Base-by-base conservation (phyloP, 2,888 invertebrate genomes). In the Mythimna impura region DNA sequence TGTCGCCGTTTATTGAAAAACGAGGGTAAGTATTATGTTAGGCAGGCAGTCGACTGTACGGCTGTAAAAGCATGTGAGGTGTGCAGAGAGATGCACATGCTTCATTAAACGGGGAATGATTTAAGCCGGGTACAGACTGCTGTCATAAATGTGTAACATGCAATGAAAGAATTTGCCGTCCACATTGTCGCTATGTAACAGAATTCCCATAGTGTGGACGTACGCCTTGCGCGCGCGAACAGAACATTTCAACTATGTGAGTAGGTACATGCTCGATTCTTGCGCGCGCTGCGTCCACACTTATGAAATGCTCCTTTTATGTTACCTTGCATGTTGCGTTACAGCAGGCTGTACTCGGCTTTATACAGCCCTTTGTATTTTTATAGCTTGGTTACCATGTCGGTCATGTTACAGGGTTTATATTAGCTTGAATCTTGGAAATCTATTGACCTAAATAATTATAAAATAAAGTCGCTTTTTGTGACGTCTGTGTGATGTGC, bases 1-100 rank as follows among this genome's bases (percentile, higher is more conserved):
- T 43, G 30, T 66, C n/a, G 30, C 17, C 30, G 36, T 22, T 66
- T 80, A 81, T 61, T 75, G 75, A 43, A 67, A 81, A 25, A 25
- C 7, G 14, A 60, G 57, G 57, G 34, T 34, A n/a, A 60, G 34
- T 55, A 55, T 55, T n/a, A 60, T 60, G 40, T 47, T 17, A 43
- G 20, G 63, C 30, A 63, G 22, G 58, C 65, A 63, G n/a, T 36
- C 5, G 30, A n/a, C 40, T 30, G 36, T 3, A 43, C n/a, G 62
- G 61, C 30, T 50, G 40, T 22, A 12, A 17, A 22, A 30, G 43
- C 58, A 22, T 54, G 34, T 52, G 47, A 62, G 40, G 30, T 34
- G n/a, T 20, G 40, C 60, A 25, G 30, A n/a, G 25, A 7, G n/a
- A 25, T 54, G 20, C 40, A 30, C 36, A 30, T 40, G 63, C 47